These are phyloP conservation scores for Ceuthmochares aereus DNA, from an alignment of 2,113 vertebrate genomes.

Conservation along the genomic window DNA sequence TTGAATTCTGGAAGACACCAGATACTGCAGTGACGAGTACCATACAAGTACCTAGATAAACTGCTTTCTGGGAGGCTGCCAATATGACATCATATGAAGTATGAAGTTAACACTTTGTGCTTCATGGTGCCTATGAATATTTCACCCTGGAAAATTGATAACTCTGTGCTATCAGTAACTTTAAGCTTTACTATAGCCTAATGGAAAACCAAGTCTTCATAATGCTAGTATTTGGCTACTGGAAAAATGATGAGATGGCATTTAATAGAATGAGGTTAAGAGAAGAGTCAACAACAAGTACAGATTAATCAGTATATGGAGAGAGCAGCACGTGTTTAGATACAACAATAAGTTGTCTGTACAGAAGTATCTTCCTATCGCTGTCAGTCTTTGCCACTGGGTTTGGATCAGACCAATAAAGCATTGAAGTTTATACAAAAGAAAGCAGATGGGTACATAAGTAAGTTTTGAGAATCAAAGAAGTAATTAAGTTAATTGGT, in stretches of 20 bases:
- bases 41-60: conserved; percentile 8
- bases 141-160: not conserved
- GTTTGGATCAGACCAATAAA: not conserved
- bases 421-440: not conserved
- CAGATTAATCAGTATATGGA: not conserved
- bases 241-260: not conserved
- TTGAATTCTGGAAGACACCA: conserved; percentile 39
- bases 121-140: not conserved
- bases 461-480: not conserved
- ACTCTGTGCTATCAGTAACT: not conserved
- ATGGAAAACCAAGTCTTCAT: not conserved
- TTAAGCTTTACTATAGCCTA: not conserved
- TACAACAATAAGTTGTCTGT: not conserved
- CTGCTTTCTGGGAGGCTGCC: not conserved
- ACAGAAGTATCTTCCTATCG: not conserved
- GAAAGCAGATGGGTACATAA: not conserved
- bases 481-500: not conserved
- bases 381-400: not conserved
- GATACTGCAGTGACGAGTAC: conserved; percentile 10
- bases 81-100: not conserved
- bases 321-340: not conserved
- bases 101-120: conserved; percentile 5
- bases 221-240: not conserved
- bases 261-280: not conserved
- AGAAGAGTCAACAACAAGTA: not conserved